phyloP scores from a whole-genome alignment of 2,797 vertebrate genomes.

The Orestias chungarensis region DNA sequence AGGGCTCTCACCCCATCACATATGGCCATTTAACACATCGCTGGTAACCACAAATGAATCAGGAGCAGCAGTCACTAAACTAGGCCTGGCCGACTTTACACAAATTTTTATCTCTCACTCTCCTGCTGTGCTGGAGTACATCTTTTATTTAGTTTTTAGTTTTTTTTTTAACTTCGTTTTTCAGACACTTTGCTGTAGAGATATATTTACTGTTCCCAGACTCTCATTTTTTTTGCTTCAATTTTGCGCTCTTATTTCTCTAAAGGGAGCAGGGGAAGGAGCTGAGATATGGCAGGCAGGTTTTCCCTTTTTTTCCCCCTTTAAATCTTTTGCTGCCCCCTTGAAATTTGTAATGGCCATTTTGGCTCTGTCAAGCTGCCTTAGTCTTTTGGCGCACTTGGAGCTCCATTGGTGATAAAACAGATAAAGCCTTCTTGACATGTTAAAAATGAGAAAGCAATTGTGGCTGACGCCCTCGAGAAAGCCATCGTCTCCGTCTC shows the following conservation, averaged over 20 bases:
- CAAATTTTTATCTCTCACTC: constrained; percentile 71
- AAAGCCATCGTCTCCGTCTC: constrained; percentile 45
- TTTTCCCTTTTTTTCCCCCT: constrained; percentile 20
- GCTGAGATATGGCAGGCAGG: constrained; percentile 20
- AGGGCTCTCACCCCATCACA: constrained; percentile 69
- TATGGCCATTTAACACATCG: constrained; percentile 81
- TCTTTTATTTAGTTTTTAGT: constrained; percentile 29
- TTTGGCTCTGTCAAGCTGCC: constrained; percentile 63
- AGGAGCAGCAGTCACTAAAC: constrained; percentile 61
- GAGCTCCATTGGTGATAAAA: constrained; percentile 69
- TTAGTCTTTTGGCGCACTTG: constrained; percentile 53
- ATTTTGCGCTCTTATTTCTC: constrained; percentile 15
- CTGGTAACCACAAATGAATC: constrained; percentile 76
- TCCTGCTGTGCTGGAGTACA: constrained; percentile 60
- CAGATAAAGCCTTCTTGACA: constrained; percentile 73
- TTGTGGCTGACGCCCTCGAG: constrained; percentile 64
- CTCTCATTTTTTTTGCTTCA: constrained; percentile 15
- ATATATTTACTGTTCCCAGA: constrained; percentile 6
- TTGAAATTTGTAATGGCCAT: constrained; percentile 56
- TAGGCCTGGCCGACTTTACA: constrained; percentile 59
- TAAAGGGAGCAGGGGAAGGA: constrained; percentile 4
- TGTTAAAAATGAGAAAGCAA: constrained; percentile 73
- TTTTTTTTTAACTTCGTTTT: constrained; percentile 36
- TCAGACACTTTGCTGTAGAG: constrained; percentile 20
- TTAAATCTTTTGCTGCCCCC: constrained; percentile 30